These are phyloP conservation scores for Contarinia nasturtii DNA, from an alignment of 1,140 invertebrate genomes.

Conservation along the genomic window DNA sequence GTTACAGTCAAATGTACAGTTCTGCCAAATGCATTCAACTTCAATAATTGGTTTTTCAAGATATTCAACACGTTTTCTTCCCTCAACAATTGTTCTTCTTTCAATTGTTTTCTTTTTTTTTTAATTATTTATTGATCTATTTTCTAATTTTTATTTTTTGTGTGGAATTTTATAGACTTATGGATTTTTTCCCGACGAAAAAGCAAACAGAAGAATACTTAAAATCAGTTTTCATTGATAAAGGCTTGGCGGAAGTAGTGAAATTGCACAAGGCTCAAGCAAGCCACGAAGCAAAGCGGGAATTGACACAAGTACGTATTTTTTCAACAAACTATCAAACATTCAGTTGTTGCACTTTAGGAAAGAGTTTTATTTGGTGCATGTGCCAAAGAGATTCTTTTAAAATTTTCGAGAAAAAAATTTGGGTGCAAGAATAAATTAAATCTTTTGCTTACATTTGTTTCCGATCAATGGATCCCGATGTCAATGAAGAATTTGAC, in stretches of 20 bases:
- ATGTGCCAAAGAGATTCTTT: not conserved
- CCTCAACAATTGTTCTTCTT: too few relatives aligned
- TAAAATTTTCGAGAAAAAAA: not conserved
- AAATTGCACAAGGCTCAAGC: conserved; percentile 79
- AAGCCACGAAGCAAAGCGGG: conserved; percentile 66
- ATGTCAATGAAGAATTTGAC: conserved; percentile 3
- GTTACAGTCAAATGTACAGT: too few relatives aligned
- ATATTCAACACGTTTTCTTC: too few relatives aligned
- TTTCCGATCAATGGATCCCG: not conserved
- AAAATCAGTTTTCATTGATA: conserved; percentile 63
- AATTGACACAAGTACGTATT: conserved; percentile 41
- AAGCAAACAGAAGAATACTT: conserved; percentile 81
- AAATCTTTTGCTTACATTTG: conserved; percentile 3
- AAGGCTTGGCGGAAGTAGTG: conserved; percentile 70
- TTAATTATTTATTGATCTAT: too few relatives aligned
- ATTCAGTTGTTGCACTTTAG: too few relatives aligned
- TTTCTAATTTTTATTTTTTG: not conserved
- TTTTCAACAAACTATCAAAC: too few relatives aligned
- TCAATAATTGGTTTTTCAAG: too few relatives aligned
- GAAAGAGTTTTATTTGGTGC: too few relatives aligned
- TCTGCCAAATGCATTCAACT: too few relatives aligned
- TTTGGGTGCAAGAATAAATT: not conserved
- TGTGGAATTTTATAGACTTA: conserved; percentile 35
- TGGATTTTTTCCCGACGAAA: conserved; percentile 85
- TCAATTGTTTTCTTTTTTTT: too few relatives aligned